Base-by-base conservation (phyloP, 2,888 invertebrate genomes). In the Heliconius erato region DNA sequence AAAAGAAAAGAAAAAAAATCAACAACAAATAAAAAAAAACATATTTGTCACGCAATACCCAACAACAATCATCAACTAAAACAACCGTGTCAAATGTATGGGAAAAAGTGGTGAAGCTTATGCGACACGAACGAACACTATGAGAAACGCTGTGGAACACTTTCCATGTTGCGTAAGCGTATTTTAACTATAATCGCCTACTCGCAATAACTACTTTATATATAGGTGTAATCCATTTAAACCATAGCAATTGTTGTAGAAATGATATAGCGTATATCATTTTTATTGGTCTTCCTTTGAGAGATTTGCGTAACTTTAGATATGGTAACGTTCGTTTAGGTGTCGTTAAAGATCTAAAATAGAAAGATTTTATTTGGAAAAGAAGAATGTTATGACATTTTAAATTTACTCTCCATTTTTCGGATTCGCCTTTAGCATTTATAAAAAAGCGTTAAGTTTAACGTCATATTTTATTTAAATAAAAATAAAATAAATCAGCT, bases 91-190 rank as follows among this genome's bases (percentile, higher is more conserved):
- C 83, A 84, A 79, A 82, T 65, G 65, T 67, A 78, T 67, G 63
- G 65, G 78, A 78, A 78, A 74, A 74, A 77, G n/a, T 40, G 65
- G 40, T 26, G 40, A 78, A 78, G 67, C 80, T 81, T 82, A 80
- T 79, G 72, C 67, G 82, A 85, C 83, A 83, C 77, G 83, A 79
- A 83, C 77, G 83, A 79, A 83, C 85, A 76, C 83, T 84, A 85
- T 86, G 84, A 84, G 83, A 87, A 86, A 85, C 82, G 35, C 79
- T 78, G 49, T 84, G 84, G 84, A 84, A 86, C 85, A 88, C 88
- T 89, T 88, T 89, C 87, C 85, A 87, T 82, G 87, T 89, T 87
- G 86, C 68, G 40, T 49, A 86, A 68, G 35, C n/a, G 40, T 72
- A 49, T 26, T 59, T 79, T 28, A 83, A 74, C 79, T 77, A 81